Evolutionary conservation across 2,888 invertebrate species (phyloP), one percentile per base, ranked within the genome.

Genomic region (Nasonia oneida): DNA sequence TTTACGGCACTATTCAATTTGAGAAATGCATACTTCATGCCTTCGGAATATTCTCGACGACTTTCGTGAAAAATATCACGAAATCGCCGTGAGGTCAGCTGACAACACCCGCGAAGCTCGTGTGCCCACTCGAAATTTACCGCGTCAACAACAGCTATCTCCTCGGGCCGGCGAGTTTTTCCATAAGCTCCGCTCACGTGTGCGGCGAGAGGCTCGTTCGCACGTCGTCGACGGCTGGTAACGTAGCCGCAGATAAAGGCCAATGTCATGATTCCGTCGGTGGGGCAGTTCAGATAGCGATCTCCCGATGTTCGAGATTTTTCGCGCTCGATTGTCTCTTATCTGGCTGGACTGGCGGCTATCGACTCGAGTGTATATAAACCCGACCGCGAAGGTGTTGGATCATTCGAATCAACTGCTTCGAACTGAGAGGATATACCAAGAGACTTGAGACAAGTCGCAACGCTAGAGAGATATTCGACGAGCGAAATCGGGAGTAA

Each of bases 161-260:
- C 33, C 8, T 67, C 67, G 14, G 29, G 29, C 23, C 1, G 6
- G 14, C 33, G 33, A 67, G 8, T 67, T 61, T 61, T 61, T 67
- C 67, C 67, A 67, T 67, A 67, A 23, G 10, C 67, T 67, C 15
- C 12, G 14, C 71, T 37, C 80, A 80, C 80, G 70, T 80, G 80
- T 23, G 53, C 57, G 37, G 8, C 39, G 42, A 37, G 80, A 29
- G 70, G 80, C 71, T 53, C 71, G 80, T 39, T 70, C 70, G n/a
- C 15, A 79, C 50, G 33, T 50, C 33, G 39, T 50, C 70, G 15
- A 3, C 57, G 57, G 57, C 6, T 61, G n/a, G 15, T n/a, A 33
- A 15, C 6, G 14, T 10, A 29, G 10, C 12, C 23, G 15, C 15
- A 53, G 77, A 77, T 77, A 77, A 77, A 37, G 39, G n/a, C 18